Evolutionary conservation across 2,797 vertebrate genomes (phyloP).

Genomic region (Clarias platycephalus): DNA sequence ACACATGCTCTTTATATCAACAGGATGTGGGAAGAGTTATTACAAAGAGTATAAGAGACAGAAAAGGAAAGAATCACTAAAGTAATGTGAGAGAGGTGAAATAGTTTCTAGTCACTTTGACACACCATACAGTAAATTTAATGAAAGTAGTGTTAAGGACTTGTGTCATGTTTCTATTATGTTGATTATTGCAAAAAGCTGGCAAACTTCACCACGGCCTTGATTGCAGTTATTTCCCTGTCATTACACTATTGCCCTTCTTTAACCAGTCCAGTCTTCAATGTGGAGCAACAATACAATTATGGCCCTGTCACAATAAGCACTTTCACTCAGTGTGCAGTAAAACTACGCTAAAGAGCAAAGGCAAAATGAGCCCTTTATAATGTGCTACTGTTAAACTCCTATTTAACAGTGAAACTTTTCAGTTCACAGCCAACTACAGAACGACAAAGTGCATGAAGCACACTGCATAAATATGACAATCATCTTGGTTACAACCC

Average conservation of each 20-base stretch:
- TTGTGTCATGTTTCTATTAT: slow-evolving; percentile 14
- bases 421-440: slow-evolving; percentile 13
- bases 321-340: slow-evolving; percentile 20
- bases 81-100: neutral
- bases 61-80: neutral
- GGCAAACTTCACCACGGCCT: neutral
- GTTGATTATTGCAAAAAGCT: slow-evolving; percentile 17
- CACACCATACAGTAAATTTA: neutral
- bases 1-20: neutral
- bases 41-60: slow-evolving; percentile 13
- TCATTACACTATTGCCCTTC: neutral
- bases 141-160: slow-evolving; percentile 6
- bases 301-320: slow-evolving; percentile 28
- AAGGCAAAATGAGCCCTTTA: slow-evolving; percentile 20
- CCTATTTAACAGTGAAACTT: no score
- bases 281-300: slow-evolving; percentile 21
- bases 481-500: neutral
- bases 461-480: neutral
- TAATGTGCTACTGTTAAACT: neutral
- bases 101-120: neutral
- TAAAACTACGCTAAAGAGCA: slow-evolving; percentile 26
- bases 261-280: neutral
- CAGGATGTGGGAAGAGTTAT: slow-evolving; percentile 25
- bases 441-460: slow-evolving; percentile 10
- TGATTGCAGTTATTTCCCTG: slow-evolving; percentile 25